Evolutionary conservation across 2,888 invertebrate genomes (phyloP), one percentile per base, ranked within the genome.

Genomic region (Schizaphis graminum): DNA sequence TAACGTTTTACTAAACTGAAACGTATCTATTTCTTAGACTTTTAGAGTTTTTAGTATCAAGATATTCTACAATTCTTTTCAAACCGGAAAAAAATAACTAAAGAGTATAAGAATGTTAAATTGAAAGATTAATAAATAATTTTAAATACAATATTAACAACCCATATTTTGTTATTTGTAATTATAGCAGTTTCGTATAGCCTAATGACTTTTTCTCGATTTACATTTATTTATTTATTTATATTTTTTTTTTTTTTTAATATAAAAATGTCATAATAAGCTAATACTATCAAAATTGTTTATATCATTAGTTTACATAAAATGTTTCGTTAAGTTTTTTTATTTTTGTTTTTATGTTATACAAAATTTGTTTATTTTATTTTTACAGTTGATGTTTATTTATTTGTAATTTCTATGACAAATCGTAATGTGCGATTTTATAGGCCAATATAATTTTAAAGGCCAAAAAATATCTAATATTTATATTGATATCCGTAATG

Each of bases 111-210:
- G 3, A 77, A 92, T 77, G 44, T 77, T 44, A n/a, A 49, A 92
- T 53, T 41, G 49, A 53, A 88, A 88, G n/a, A 87, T 87, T 49
- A 87, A 92, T 49, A 28, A 87, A 88, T 21, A 49, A 56, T 87
- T 67, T 56, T 89, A 77, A 91, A 41, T 85, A 85, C 21, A 56
- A 85, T 56, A 56, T 47, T 49, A 53, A 53, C 44, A 91, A 49
- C 86, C 61, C 2, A 92, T 10, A 41, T 67, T 61, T 89, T 53
- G 56, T 88, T 77, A 89, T 89, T 85, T 28, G 89, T 93, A 89
- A 90, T 56, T 93, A 93, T 93, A 93, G 89, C 28, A 85, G 57
- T 93, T 93, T 89, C 85, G 85, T 93, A 93, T 93, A 85, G 93
- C 89, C 84, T 89, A 28, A 85, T 84, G 84, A 93, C 57, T 93